A percentile compares a stretch with the other conserved stretches of the same genome.
phyloP scores from a whole-genome alignment of 1,140 invertebrate genomes.

The Rhopalosiphum padi region DNA sequence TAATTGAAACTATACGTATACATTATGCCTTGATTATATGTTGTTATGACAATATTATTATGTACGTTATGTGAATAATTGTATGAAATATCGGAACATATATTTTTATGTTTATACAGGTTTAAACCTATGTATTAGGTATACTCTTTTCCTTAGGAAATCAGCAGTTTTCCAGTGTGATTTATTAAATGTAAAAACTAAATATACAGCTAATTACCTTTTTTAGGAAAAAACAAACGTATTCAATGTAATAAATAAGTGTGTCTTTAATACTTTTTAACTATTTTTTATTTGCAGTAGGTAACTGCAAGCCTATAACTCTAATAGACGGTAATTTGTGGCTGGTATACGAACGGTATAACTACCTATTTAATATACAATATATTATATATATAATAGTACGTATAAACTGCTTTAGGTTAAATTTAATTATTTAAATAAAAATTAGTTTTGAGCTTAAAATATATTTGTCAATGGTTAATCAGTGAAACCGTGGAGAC shows the following conservation, averaged over 20 bases:
- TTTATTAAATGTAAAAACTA: not conserved
- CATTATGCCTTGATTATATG: not conserved
- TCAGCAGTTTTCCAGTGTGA: not conserved
- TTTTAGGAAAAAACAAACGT: not conserved
- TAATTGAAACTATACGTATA: not conserved
- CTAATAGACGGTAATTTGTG: no score
- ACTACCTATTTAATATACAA: not conserved
- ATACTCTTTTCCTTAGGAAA: not conserved
- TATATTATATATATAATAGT: no score
- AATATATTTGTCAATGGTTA: not conserved
- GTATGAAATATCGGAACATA: not conserved
- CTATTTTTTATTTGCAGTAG: not conserved
- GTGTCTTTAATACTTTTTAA: not conserved
- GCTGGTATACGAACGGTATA: no score
- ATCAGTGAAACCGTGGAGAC: not conserved
- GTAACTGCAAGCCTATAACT: no score
- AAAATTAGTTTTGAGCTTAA: not conserved
- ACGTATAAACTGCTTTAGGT: not conserved
- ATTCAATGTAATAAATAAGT: not conserved
- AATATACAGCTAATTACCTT: not conserved
- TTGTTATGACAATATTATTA: not conserved
- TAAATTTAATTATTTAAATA: not conserved
- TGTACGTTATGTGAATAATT: not conserved
- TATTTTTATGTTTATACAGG: not conserved
- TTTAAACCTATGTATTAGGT: not conserved